Base-by-base conservation (phyloP, 2,113 vertebrate genomes). In the Nematolebias whitei region DNA sequence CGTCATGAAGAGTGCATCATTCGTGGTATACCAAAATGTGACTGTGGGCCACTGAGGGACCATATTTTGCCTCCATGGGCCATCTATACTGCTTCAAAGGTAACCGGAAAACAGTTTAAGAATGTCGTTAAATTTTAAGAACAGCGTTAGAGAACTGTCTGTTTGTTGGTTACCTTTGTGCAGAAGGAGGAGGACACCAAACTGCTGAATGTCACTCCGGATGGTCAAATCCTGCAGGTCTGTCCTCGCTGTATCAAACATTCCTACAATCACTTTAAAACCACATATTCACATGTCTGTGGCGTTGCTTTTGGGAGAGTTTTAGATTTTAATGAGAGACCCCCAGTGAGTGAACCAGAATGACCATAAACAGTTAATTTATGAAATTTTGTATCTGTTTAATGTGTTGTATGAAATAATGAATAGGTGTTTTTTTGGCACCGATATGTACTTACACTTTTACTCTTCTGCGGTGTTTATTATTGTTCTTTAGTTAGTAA, bases 11-110 rank as follows among this genome's bases (percentile, higher is more conserved):
- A 96, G 23, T 98, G 96, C 82, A 60, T 90, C 11, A 41, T 79
- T 26, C 60, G 88, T 38, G 74, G 93, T 32, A 70, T 92, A 12
- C 73, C 82, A 0, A 55, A 89, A 40, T 98, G 96, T 59, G 92
- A 94, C 38, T 95, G 94, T n/a, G 96, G 96, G 13, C 73, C 76
- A 1, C 88, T 97, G 62, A 93, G 75, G 57, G 95, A 97, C 68
- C 96, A 98, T 71, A 84, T 98, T 72, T 86, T 98, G 68, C 96
- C 96, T 59, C 96, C 96, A 0, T 94, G 95, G 64, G 93, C 94
- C 73, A 96, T 98, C 78, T 94, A 94, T 41, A 90, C 95, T 0
- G 82, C 93, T 15, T 93, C 96, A 48, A 93, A 95, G 94, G 96
- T 98, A 85, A n/a, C 18, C n/a, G n/a, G n/a, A n/a, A n/a, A n/a